Evolutionary conservation across 2,113 vertebrate genomes (phyloP), one percentile per base, ranked within the genome.

Genomic region (Lethenteron camtschaticum): DNA sequence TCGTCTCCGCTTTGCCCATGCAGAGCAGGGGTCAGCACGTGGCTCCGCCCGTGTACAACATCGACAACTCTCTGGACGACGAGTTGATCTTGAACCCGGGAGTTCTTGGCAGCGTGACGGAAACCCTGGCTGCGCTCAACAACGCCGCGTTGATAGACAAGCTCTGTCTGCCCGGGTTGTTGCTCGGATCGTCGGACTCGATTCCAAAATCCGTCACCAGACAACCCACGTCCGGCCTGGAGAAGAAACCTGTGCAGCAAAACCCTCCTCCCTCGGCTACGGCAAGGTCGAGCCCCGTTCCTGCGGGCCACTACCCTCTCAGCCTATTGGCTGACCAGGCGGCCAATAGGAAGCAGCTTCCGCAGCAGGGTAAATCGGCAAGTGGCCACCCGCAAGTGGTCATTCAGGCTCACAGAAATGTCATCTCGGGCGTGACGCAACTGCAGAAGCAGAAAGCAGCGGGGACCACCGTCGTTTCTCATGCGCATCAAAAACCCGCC

Each of bases 281-380:
- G 9, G 73, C 78, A 66, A 41, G 41, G 41, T 41, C 41, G 41
- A 41, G 41, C 5, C 72, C 79, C 2, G 68, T 72, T n/a, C 74
- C 75, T 56, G 77, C 81, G 9, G 75, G 82, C n/a, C 81, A 84
- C 70, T 82, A 83, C 41, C 80, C 83, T 12, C 81, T 85, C 6
- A 85, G 78, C 73, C 83, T 84, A 73, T 73, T 83, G 72, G 84
- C 82, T 10, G 83, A 85, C 70, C 83, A 86, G 76, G 81, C 83
- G 55, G 73, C 83, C 58, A 78, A 79, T 0, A 72, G 82, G 70
- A 81, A 81, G 57, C 82, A 82, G 70, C 73, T 83, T 71, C 77
- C 83, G 75, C 81, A 80, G 75, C 84, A 85, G 71, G 83, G 83
- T 72, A 86, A 83, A 74, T 0, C 74, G 1, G 81, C 84, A 70